Percentiles rank a stretch among this genome's conserved stretches.
These are phyloP conservation scores for Nemurella pictetii DNA, from an alignment of 2,888 invertebrate genomes.

Conservation along the genomic window DNA sequence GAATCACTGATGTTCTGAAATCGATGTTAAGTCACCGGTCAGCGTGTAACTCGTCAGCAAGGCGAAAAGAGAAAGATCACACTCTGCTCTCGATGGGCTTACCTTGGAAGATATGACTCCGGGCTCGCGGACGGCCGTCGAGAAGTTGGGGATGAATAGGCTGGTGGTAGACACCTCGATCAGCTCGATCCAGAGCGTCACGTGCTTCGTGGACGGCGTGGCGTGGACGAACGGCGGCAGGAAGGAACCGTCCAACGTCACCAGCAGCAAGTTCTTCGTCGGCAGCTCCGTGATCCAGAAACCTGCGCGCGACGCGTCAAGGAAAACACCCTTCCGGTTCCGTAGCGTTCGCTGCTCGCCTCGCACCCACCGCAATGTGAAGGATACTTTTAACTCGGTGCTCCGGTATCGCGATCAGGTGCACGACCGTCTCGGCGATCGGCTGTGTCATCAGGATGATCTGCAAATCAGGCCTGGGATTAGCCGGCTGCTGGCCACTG, in stretches of 20 bases:
- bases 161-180: conserved; percentile 30
- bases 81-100: conserved; percentile 47
- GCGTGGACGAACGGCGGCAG: conserved; percentile 59
- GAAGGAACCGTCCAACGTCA: conserved; percentile 64
- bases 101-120: conserved; percentile 50
- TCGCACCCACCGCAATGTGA: conserved; percentile 39
- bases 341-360: not conserved
- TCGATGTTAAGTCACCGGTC: conserved; percentile 30
- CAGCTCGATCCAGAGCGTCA: conserved; percentile 58
- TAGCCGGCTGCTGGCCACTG: not conserved
- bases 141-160: conserved; percentile 9
- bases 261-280: conserved; percentile 54
- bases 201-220: conserved; percentile 52
- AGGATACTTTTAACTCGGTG: conserved; percentile 57
- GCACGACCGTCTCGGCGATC: conserved; percentile 62
- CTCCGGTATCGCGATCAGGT: conserved; percentile 64
- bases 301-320: conserved; percentile 39
- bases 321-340: not conserved
- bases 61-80: too few species aligned
- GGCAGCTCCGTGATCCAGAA: conserved; percentile 48
- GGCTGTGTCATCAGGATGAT: conserved; percentile 67
- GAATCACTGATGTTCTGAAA: conserved; percentile 57
- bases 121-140: conserved; percentile 33
- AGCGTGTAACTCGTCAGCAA: conserved; percentile 38
- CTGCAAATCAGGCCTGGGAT: conserved; percentile 44